Evolutionary conservation across 2,113 vertebrate genomes (phyloP).

Genomic region (Pomatostomus ruficeps): DNA sequence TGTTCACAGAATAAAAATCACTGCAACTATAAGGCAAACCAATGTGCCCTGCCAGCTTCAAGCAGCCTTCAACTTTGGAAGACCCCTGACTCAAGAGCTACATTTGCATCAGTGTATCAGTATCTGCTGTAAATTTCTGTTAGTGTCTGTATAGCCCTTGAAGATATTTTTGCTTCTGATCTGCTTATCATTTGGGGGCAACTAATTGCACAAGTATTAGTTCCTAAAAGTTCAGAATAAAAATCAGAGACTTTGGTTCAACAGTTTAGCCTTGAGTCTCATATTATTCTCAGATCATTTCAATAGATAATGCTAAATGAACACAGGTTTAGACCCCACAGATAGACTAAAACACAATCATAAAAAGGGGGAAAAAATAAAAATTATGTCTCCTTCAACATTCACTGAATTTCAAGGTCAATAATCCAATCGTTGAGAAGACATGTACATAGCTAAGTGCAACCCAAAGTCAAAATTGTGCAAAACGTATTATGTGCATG

Average conservation of each 20-base stretch:
- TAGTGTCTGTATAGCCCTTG: neutral
- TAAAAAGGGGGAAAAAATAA: neutral
- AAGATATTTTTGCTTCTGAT: neutral
- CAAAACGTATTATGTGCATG: neutral
- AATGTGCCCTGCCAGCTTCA: neutral
- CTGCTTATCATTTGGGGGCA: neutral
- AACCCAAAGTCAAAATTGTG: neutral
- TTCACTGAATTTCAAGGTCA: neutral
- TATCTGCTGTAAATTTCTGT: neutral
- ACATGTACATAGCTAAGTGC: accelerated
- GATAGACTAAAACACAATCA: neutral
- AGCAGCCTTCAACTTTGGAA: neutral
- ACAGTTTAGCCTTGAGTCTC: neutral
- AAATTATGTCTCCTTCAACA: neutral
- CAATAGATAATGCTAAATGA: neutral
- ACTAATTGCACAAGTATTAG: neutral
- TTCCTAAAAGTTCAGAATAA: neutral
- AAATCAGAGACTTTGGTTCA: neutral
- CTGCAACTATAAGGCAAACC: neutral
- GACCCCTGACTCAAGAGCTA: neutral
- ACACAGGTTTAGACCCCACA: neutral
- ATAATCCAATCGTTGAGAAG: neutral
- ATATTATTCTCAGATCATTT: neutral
- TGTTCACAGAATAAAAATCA: neutral
- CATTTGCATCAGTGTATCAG: neutral